Evolutionary conservation across 2,797 vertebrate genomes (phyloP), one percentile per base, ranked within the genome.

Genomic region (Phrynocephalus vlangalii): DNA sequence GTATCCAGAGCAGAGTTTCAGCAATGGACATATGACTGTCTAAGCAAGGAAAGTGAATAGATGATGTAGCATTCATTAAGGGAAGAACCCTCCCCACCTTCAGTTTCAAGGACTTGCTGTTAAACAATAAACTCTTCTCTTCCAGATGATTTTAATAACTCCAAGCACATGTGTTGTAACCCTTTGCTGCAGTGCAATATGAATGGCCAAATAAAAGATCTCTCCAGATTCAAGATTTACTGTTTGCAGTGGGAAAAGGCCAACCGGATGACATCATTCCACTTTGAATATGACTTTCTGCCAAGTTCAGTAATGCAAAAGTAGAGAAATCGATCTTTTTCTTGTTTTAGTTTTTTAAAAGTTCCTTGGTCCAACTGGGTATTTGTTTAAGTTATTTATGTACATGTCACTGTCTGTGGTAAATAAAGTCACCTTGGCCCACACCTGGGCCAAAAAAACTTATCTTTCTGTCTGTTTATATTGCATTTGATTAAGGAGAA

Each of bases 201-300:
- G 95, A 96, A 96, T 96, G 97, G 96, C 96, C 95, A 96, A 97
- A 97, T 96, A 97, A 97, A 96, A 97, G 92, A 95, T 96, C 95
- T 96, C 95, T 96, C 95, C 96, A 95, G 96, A 96, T 96, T 92
- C 50, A 94, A 96, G 96, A 97, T 97, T 97, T 97, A 97, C 96
- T 96, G 96, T 96, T 96, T 96, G 95, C 60, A 91, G 95, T 96
- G 93, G 96, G 96, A 95, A 96, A 95, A 96, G 94, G 96, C 97
- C 97, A 97, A 96, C 92, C 93, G 95, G 95, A 97, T 98, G 97
- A 98, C 97, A 97, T 98, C 97, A 98, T 96, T 96, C 95, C 96
- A 93, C 94, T 95, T 93, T 94, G 94, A 93, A 96, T 94, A 90
- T 89, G 95, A 96, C 94, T 92, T 93, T 90, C 94, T 96, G 96